A percentile compares a stretch with the other conserved stretches of the same genome.
Evolutionary conservation across 2,888 invertebrate species (phyloP).

Genomic region (Brenthis daphne): DNA sequence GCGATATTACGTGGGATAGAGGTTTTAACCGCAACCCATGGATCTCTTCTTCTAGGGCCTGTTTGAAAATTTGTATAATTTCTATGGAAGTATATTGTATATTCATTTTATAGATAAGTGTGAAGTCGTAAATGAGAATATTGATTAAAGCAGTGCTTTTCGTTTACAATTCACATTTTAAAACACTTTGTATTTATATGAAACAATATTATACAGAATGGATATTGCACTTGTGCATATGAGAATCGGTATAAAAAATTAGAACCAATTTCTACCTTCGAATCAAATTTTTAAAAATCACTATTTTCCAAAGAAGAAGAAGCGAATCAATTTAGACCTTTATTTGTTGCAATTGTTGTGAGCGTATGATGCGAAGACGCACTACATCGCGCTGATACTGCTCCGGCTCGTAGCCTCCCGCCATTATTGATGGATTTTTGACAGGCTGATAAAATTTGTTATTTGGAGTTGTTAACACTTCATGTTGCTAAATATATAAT

Average conservation of each 20-base stretch:
- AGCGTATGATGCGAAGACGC: slow-evolving; percentile 67
- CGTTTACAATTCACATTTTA: no score
- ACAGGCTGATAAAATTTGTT: slow-evolving; percentile 42
- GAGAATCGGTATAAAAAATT: no score
- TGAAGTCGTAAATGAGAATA: no score
- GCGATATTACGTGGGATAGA: slow-evolving; percentile 45
- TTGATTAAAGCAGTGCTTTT: no score
- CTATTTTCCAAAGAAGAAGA: background rate
- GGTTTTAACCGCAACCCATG: slow-evolving; percentile 63
- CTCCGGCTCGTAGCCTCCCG: slow-evolving; percentile 61
- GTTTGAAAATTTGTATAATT: background rate
- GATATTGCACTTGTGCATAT: no score
- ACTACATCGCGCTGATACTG: slow-evolving; percentile 71
- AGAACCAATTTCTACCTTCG: no score
- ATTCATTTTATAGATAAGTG: no score
- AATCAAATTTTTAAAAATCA: no score
- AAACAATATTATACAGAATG: no score
- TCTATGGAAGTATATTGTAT: no score
- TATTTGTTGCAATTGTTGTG: slow-evolving; percentile 76
- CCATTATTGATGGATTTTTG: slow-evolving; percentile 55
- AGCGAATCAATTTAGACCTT: slow-evolving; percentile 55
- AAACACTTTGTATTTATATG: no score
- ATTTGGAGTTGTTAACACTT: no score
- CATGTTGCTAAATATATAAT: background rate
- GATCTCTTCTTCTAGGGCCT: slow-evolving; percentile 68